Evolutionary conservation across 2,888 invertebrate genomes (phyloP).

Genomic region (Serripes groenlandicus): DNA sequence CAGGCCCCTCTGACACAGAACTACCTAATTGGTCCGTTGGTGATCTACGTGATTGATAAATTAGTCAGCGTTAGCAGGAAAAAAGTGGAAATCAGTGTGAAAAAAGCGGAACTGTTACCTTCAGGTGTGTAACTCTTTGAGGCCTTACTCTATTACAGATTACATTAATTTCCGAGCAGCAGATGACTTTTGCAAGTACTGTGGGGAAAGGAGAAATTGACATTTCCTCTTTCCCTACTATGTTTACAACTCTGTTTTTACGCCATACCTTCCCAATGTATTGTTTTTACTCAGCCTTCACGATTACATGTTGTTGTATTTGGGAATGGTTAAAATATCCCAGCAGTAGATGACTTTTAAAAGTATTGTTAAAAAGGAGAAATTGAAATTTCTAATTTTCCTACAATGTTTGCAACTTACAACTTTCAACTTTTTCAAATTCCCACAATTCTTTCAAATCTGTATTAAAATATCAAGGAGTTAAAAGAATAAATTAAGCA

Average conservation of each 20-base stretch:
- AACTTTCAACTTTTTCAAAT: too few species aligned
- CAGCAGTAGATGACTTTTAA: too few species aligned
- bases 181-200: background rate
- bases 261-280: background rate
- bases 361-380: too few species aligned
- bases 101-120: conserved; percentile 88
- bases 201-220: background rate
- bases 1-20: conserved; percentile 88
- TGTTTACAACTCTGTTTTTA: background rate
- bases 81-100: conserved; percentile 88
- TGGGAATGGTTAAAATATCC: too few species aligned
- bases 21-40: conserved; percentile 89
- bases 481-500: too few species aligned
- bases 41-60: conserved; percentile 88
- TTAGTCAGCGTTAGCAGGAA: conserved; percentile 88
- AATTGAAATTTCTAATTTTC: too few species aligned
- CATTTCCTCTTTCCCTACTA: background rate
- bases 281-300: too few species aligned
- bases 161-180: background rate
- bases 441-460: too few species aligned
- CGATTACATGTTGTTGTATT: too few species aligned
- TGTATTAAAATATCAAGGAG: too few species aligned
- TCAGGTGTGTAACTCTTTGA: conserved; percentile 89
- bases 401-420: too few species aligned
- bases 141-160: too few species aligned